Evolutionary conservation across 2,797 vertebrate species (phyloP).

Genomic region (Phoxinus dragarum): DNA sequence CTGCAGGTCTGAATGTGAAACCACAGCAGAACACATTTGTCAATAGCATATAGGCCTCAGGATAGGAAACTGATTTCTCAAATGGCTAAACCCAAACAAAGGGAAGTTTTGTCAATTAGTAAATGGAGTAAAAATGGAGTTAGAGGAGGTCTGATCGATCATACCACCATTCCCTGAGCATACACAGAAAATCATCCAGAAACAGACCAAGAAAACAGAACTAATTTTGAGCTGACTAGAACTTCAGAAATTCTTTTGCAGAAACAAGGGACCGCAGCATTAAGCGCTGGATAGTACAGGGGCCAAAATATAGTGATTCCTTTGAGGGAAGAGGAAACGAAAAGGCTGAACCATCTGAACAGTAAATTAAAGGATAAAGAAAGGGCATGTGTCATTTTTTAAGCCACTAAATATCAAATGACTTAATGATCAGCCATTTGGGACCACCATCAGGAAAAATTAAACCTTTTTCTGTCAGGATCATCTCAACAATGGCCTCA

Average conservation of each 20-base stretch:
- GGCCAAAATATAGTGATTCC: background rate
- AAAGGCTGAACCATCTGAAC: background rate
- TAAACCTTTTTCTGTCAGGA: conserved; percentile 17
- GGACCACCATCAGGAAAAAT: background rate
- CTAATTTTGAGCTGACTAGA: conserved; percentile 28
- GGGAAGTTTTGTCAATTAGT: conserved; percentile 44
- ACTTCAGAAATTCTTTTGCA: conserved; percentile 7
- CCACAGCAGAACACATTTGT: conserved; percentile 41
- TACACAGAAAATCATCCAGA: conserved; percentile 16
- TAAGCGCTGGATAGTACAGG: background rate
- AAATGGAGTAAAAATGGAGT: conserved; percentile 44
- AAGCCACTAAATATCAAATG: conserved; percentile 18
- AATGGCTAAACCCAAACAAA: conserved; percentile 31
- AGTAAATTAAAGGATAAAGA: background rate
- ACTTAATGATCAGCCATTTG: conserved; percentile 35
- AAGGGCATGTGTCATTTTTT: background rate
- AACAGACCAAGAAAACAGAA: conserved; percentile 25
- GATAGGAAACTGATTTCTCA: conserved; percentile 49
- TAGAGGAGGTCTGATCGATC: conserved; percentile 39
- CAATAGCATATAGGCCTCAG: conserved; percentile 37
- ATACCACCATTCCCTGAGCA: background rate
- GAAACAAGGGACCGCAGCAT: background rate
- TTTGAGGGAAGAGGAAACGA: background rate
- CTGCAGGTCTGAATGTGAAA: conserved; percentile 18
- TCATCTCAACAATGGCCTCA: conserved; percentile 38